Base-by-base conservation (phyloP, 2,113 vertebrate genomes). In the Semnornis frantzii region DNA sequence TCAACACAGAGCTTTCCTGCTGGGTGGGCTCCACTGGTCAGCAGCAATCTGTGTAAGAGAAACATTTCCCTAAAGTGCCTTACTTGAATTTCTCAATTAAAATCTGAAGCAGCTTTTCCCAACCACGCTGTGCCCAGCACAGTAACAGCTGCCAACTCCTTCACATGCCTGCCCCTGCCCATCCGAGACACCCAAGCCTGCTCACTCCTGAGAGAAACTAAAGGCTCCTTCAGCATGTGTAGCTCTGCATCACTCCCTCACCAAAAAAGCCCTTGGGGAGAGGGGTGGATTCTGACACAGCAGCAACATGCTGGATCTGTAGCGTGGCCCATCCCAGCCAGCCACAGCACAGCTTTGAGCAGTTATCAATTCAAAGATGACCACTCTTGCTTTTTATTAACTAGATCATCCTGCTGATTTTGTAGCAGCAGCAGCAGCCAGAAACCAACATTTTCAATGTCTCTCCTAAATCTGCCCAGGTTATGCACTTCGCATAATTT, bases 401-500 rank as follows among this genome's bases (percentile, higher is more conserved):
- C 44, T 33, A 81, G n/a, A 63, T 4, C 21, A 66, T 57, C 60
- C 16, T 82, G 46, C 64, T 55, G 46, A 52, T n/a, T 50, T 64
- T 77, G 54, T 60, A 57, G 25, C 31, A 60, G 54, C 31, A 60
- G 54, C 31, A 85, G 34, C 28, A 88, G 74, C 17, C 8, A 79
- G 52, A 66, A 25, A 28, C 66, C 30, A 34, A 2, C 8, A 48
- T 52, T 91, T 64, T 46, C 63, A 66, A 18, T 27, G 6, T 12
- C 31, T 9, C 34, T 13, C 52, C 16, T 55, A 28, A 17, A 75
- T 57, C 15, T 75, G 72, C 11, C 28, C 33, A 59, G 28, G 10
- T 34, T 31, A n/a, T 1, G 2, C 50, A 65, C 3, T 4, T 0
- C 0, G 21, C 3, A 34, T 18, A 9, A 82, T 33, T 30, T 57